Evolutionary conservation across 2,888 invertebrate genomes (phyloP).

Genomic region (Ecliptopera silaceata): DNA sequence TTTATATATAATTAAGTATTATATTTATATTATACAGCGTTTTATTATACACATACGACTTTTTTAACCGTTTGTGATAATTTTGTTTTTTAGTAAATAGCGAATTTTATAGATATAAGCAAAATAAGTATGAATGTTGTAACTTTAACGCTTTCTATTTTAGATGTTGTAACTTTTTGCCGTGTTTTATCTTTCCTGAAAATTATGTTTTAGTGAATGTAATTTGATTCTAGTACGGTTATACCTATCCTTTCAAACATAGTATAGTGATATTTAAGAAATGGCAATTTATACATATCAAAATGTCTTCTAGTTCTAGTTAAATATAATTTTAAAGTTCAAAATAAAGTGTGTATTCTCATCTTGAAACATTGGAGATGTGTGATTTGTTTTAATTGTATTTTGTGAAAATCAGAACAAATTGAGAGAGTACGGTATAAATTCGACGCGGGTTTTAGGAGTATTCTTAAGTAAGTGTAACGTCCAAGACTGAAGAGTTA

Average conservation of each 20-base stretch:
- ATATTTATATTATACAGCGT: conserved; percentile 73
- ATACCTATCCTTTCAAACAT: conserved; percentile 41
- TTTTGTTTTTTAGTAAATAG: conserved; percentile 65
- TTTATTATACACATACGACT: conserved; percentile 72
- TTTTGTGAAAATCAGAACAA: conserved; percentile 26
- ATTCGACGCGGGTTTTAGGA: conserved; percentile 81
- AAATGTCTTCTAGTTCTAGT: conserved; percentile 41
- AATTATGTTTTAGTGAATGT: conserved; percentile 67
- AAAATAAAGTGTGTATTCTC: conserved; percentile 43
- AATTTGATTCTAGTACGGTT: conserved; percentile 67
- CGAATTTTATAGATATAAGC: conserved; percentile 60
- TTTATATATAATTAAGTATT: conserved; percentile 80
- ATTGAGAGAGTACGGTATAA: conserved; percentile 54
- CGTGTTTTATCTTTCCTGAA: conserved; percentile 66
- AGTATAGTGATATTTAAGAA: conserved; percentile 31
- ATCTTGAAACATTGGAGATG: conserved; percentile 39
- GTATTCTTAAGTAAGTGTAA: conserved; percentile 81
- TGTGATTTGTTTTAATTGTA: conserved; percentile 45
- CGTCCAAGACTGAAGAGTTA: conserved; percentile 83
- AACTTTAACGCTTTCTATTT: conserved; percentile 71
- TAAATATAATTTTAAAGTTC: conserved; percentile 38
- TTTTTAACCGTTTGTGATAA: conserved; percentile 71
- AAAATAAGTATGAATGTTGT: conserved; percentile 64
- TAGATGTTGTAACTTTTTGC: conserved; percentile 72
- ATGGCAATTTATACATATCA: conserved; percentile 41